Evolutionary conservation across 2,888 invertebrate species (phyloP).

Genomic region (Erebia epiphron): DNA sequence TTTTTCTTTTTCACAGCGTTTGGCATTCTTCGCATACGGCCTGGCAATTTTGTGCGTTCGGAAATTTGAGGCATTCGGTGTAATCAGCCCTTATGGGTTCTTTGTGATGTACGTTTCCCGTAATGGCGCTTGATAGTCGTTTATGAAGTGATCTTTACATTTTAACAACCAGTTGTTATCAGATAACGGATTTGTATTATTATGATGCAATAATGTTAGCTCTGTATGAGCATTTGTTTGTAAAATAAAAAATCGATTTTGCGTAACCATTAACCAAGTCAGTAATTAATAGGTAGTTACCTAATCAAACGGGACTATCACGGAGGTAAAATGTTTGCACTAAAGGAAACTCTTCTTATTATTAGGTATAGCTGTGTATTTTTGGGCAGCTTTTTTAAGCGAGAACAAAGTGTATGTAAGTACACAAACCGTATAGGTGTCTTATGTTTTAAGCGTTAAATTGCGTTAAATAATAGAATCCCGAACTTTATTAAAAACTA

Average conservation of each 20-base stretch:
- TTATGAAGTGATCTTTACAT: slow-evolving; percentile 43
- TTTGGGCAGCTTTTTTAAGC: not conserved
- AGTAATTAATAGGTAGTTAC: not conserved
- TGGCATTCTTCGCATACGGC: slow-evolving; percentile 76
- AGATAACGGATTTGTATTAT: slow-evolving; percentile 29
- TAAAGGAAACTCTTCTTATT: not conserved
- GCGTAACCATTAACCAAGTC: not conserved
- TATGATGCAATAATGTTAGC: not conserved
- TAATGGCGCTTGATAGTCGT: slow-evolving; percentile 48
- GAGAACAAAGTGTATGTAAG: too few relatives aligned
- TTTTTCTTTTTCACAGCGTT: slow-evolving; percentile 63
- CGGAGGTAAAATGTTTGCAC: not conserved
- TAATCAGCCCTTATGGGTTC: slow-evolving; percentile 48
- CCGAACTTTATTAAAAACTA: too few relatives aligned
- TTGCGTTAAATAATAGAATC: too few relatives aligned
- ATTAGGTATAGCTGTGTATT: slow-evolving; percentile 1
- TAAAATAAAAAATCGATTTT: not conserved
- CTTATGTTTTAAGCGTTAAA: too few relatives aligned
- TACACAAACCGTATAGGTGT: too few relatives aligned
- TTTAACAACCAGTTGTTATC: slow-evolving; percentile 40
- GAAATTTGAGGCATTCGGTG: slow-evolving; percentile 71
- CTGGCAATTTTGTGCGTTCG: slow-evolving; percentile 69
- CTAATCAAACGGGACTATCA: not conserved
- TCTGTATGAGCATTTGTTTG: slow-evolving; percentile 20
- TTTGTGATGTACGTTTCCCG: slow-evolving; percentile 48